These are phyloP conservation scores for Octopus bimaculoides DNA, from an alignment of 1,140 invertebrate genomes.

Conservation along the genomic window DNA sequence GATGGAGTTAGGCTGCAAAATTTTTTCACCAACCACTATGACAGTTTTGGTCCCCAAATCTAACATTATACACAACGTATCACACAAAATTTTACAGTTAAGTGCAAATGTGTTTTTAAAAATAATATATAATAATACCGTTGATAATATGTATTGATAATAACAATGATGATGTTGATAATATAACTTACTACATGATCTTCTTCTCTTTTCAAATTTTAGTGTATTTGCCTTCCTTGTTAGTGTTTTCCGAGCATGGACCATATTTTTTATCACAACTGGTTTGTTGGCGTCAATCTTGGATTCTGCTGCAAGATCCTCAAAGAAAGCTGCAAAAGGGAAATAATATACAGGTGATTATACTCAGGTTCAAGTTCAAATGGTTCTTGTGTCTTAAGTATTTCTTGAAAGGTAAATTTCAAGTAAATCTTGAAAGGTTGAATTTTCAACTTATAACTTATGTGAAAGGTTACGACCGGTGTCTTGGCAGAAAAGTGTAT, in stretches of 20 bases:
- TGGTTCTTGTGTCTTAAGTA: no score
- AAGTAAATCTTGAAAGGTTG: no score
- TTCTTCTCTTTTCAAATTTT: constrained; percentile 41
- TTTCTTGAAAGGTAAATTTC: no score
- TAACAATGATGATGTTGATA: not conserved
- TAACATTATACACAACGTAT: not conserved
- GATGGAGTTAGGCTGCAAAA: not conserved
- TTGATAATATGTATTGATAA: not conserved
- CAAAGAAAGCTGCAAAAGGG: constrained; percentile 55
- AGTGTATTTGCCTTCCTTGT: constrained; percentile 48
- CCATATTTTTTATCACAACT: constrained; percentile 54
- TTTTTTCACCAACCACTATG: not conserved
- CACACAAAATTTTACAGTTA: not conserved
- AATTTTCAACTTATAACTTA: no score
- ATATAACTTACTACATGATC: constrained; percentile 46
- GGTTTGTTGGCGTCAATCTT: constrained; percentile 54
- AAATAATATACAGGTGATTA: not conserved
- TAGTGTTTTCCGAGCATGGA: constrained; percentile 53
- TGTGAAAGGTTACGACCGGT: no score
- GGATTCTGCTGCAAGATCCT: constrained; percentile 54
- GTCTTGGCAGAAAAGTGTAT: no score
- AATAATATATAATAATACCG: not conserved
- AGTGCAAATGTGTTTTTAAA: not conserved
- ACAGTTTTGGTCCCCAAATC: not conserved
- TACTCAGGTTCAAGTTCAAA: no score